Evolutionary conservation across 2,797 vertebrate genomes (phyloP).

Genomic region (Thalassophryne amazonica): DNA sequence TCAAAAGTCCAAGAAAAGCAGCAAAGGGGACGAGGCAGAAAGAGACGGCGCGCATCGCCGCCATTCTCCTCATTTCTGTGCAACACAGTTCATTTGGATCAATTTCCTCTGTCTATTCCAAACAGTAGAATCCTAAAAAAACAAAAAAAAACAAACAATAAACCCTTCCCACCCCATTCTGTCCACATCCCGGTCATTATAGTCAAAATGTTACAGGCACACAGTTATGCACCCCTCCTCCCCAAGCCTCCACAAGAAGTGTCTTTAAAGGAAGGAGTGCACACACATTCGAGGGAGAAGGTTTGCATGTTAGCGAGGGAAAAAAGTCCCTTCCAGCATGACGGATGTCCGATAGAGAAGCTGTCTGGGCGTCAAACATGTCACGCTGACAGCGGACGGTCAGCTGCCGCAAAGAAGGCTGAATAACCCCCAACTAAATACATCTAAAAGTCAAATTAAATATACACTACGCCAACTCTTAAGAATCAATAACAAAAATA

Average conservation of each 20-base stretch:
- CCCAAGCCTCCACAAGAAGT: constrained; percentile 65
- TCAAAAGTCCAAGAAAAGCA: constrained; percentile 41
- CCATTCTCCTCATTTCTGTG: constrained; percentile 69
- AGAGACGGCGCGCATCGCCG: constrained; percentile 35
- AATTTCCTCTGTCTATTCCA: constrained; percentile 58
- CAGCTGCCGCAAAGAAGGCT: constrained; percentile 57
- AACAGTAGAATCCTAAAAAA: constrained; percentile 65
- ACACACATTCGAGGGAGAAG: constrained; percentile 72
- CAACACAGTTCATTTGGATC: constrained; percentile 79
- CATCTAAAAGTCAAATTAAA: constrained; percentile 58
- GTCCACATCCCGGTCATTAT: constrained; percentile 55
- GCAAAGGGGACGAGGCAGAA: constrained; percentile 63
- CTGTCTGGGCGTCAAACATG: constrained; percentile 40
- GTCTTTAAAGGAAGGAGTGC: constrained; percentile 73
- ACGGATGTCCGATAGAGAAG: constrained; percentile 43
- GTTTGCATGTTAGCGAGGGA: constrained; percentile 58
- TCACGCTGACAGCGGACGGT: constrained; percentile 46
- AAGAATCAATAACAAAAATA: constrained; percentile 81
- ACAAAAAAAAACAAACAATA: constrained; percentile 39
- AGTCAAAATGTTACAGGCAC: constrained; percentile 70
- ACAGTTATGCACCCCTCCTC: constrained; percentile 69
- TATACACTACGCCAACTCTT: constrained; percentile 28
- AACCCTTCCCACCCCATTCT: constrained; percentile 41
- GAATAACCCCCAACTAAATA: constrained; percentile 57
- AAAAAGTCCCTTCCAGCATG: constrained; percentile 48